These are phyloP conservation scores for Sebastes hopkinsi DNA, from an alignment of 2,797 vertebrate species.

Conservation along the genomic window DNA sequence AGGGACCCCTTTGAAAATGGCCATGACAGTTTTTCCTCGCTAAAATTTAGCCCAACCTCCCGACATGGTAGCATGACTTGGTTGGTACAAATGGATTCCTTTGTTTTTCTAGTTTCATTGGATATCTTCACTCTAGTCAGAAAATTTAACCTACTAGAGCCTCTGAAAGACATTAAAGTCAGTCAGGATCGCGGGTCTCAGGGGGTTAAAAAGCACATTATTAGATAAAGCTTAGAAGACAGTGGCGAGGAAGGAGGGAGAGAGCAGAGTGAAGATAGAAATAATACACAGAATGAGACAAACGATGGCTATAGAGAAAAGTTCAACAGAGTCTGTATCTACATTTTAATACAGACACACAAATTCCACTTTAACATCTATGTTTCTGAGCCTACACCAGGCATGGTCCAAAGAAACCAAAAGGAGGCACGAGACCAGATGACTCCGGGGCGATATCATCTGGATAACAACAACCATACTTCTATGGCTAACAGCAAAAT, in stretches of 20 bases:
- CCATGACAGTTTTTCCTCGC: no score
- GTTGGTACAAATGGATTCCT: no score
- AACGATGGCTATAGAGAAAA: not conserved
- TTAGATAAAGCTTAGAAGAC: not conserved
- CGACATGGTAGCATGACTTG: no score
- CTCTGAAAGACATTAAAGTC: no score
- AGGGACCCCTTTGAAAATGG: no score
- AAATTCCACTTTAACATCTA: constrained; percentile 10
- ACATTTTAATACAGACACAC: not conserved
- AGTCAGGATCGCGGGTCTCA: no score
- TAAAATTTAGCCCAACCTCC: no score
- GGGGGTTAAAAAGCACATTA: not conserved
- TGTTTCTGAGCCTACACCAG: not conserved
- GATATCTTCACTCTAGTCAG: no score
- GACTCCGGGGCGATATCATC: constrained; percentile 10
- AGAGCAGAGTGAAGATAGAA: not conserved
- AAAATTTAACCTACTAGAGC: no score
- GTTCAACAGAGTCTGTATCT: not conserved
- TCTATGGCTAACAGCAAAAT: constrained; percentile 22
- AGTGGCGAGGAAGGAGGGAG: not conserved
- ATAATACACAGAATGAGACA: not conserved
- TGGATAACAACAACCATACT: constrained; percentile 31
- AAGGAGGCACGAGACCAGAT: constrained; percentile 10
- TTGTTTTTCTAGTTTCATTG: no score
- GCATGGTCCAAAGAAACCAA: constrained; percentile 20